Evolutionary conservation across 2,113 vertebrate genomes (phyloP), one percentile per base, ranked within the genome.

Genomic region (Nesogale talazaci): DNA sequence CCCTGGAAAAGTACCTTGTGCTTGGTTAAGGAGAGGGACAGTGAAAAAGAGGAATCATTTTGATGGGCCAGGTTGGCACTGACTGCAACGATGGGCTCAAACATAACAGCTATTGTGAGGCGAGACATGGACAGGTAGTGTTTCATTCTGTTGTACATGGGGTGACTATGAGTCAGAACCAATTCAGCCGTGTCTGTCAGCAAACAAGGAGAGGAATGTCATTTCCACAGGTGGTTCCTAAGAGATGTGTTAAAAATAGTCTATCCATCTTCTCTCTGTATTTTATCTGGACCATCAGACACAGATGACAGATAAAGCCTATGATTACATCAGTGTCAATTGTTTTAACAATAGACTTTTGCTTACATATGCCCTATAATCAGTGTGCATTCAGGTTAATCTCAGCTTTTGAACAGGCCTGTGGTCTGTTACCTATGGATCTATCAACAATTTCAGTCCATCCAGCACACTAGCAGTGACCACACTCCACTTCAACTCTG

Each of bases 311-410:
- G 8, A n/a, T n/a, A n/a, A n/a, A 31, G 74, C 4, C 29, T 9
- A 20, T 36, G 23, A 46, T 4, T 3, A 6, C 17, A 1, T 31
- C 0, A 3, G 12, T 0, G 0, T 25, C 11, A 3, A 1, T 6
- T 22, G 11, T 67, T 83, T 27, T 36, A 57, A 23, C 56, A 42
- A 69, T 0, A 25, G 34, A 5, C 1, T 52, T 52, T 65, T 27
- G 16, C 29, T 87, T 14, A 15, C 20, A 12, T 4, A 22, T 6
- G 16, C 57, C 84, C 29, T 36, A 5, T 1, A 70, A 38, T 56
- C 52, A 23, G 7, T 8, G 5, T 0, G 0, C 20, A 11, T 15
- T 61, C 17, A 2, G 29, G 4, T 38, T 87, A 25, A 20, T 67
- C 75, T 23, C 31, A 65, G n/a, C 38, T 36, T 67, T 38, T 17